phyloP scores from a whole-genome alignment of 2,113 vertebrate species.

The Girardinichthys multiradiatus region DNA sequence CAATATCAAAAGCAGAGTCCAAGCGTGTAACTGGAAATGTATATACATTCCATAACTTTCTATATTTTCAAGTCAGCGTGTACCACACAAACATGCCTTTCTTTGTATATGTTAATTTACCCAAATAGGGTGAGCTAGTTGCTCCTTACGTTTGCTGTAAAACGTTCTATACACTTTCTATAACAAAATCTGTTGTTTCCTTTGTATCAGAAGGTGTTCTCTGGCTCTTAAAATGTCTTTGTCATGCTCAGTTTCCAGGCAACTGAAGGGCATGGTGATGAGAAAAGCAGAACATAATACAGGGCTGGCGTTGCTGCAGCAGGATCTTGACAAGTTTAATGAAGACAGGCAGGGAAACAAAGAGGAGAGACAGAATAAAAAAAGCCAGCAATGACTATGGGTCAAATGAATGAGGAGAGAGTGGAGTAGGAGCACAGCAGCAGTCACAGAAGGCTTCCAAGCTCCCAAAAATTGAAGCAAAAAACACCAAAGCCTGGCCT shows the following conservation, averaged over 20 bases:
- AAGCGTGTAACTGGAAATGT: background rate
- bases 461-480: conserved; percentile 13
- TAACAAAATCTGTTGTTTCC: conserved; percentile 54
- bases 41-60: background rate
- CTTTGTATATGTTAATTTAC: background rate
- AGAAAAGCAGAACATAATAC: conserved; percentile 61
- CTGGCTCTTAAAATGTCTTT: conserved; percentile 47
- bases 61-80: too few species aligned
- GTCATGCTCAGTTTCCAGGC: conserved; percentile 70
- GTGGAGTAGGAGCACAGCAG: conserved; percentile 15
- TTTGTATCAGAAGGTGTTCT: conserved; percentile 62
- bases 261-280: conserved; percentile 71
- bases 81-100: background rate
- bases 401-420: conserved; percentile 48
- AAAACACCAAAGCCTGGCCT: conserved; percentile 32
- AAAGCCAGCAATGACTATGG: conserved; percentile 36
- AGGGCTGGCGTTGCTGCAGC: conserved; percentile 55
- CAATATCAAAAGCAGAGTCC: too few species aligned
- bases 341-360: conserved; percentile 73
- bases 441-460: conserved; percentile 32
- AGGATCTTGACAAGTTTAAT: conserved; percentile 73
- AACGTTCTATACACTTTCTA: conserved; percentile 41
- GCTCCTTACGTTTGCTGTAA: conserved; percentile 14
- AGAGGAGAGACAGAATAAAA: conserved; percentile 35
- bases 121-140: conserved; percentile 2